Evolutionary conservation across 2,888 invertebrate genomes (phyloP), one percentile per base, ranked within the genome.

Genomic region (Leptopilina myrica): DNA sequence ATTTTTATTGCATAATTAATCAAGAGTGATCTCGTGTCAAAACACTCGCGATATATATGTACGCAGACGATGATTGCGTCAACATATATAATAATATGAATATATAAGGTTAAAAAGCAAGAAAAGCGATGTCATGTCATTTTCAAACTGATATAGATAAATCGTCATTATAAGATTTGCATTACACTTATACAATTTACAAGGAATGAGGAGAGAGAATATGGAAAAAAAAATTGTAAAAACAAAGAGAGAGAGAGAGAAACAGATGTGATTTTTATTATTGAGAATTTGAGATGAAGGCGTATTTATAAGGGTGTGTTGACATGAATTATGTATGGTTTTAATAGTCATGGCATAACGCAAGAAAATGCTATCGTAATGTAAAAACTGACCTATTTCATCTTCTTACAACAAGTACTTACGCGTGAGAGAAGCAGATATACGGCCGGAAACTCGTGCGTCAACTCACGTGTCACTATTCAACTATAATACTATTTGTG

Each of bases 361-460:
- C 81, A 81, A 82, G 83, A 81, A 81, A 84, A 84, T 80, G 76
- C 79, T 81, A 79, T 82, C 78, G 76, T 80, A 81, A 83, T 76
- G 79, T 79, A 83, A 84, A 83, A 82, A 81, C 78, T 83, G 82
- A 84, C 84, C 84, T 81, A 83, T 83, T 84, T 84, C 79, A 77
- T 81, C 78, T 64, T 73, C 43, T 49, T 62, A 49, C 64, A 53
- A 40, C 14, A 76, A 76, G 62, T 78, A 79, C 64, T 81, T 81
- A 65, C 77, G 69, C 78, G 79, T 66, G 77, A 62, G 76, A 77
- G 64, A 65, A 26, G 49, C 64, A 64, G 67, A 53, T 62, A 53
- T 62, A 67, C 12, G 43, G 66, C 46, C 66, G 66, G 46, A 66
- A 66, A 43, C 66, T 43, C 66, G 43, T 66, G 69, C 69, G 12